phyloP scores from a whole-genome alignment of 1,140 invertebrate genomes.

The Trachymyrmex cornetzi region DNA sequence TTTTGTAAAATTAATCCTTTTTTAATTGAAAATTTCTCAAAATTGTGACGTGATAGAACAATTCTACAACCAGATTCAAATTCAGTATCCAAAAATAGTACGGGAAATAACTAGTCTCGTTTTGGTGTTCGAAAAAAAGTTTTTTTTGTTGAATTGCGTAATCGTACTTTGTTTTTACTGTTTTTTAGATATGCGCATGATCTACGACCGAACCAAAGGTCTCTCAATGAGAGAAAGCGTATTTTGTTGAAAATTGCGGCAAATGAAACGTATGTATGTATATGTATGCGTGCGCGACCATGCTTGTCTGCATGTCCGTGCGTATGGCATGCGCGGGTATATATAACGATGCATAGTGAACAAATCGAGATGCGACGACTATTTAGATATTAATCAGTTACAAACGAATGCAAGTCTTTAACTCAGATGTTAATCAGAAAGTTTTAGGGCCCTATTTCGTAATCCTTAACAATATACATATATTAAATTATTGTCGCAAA shows the following conservation, averaged over 20 bases:
- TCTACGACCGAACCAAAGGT: constrained; percentile 37
- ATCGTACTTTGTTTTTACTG: constrained; percentile 41
- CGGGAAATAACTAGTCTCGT: too few species aligned
- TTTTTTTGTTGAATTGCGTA: not conserved
- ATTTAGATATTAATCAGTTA: not conserved
- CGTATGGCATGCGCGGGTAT: constrained; percentile 1
- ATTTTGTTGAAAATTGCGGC: constrained; percentile 20
- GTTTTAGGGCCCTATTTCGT: too few species aligned
- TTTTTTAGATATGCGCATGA: constrained; percentile 6
- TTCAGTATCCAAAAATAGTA: too few species aligned
- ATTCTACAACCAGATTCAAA: too few species aligned
- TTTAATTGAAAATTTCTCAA: too few species aligned
- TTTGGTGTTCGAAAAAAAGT: too few species aligned
- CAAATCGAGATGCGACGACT: not conserved
- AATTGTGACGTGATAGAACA: too few species aligned
- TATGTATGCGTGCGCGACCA: not conserved
- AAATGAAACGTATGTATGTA: not conserved
- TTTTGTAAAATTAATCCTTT: too few species aligned
- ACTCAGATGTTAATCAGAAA: not conserved
- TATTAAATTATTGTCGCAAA: too few species aligned
- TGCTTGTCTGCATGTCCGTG: not conserved
- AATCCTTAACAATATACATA: too few species aligned
- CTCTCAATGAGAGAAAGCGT: constrained; percentile 41
- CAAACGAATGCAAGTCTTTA: not conserved
- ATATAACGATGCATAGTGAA: constrained; percentile 31